Base-by-base conservation (phyloP, 2,888 invertebrate species). In the Drosophila dives region DNA sequence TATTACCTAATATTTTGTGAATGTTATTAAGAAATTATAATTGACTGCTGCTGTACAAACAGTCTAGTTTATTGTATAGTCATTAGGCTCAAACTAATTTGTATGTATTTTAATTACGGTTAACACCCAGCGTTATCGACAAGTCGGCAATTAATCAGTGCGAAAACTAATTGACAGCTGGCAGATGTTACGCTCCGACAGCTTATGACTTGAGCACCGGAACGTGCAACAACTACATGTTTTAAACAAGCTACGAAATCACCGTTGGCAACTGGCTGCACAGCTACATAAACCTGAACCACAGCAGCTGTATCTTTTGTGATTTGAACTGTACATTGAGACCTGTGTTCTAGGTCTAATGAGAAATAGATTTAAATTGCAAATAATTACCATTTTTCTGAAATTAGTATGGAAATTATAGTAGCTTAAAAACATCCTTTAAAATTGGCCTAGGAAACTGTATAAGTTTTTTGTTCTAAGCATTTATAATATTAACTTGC, bases 111-210 rank as follows among this genome's bases (percentile, higher is more conserved):
- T 64, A 62, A 75, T 61, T 69, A 63, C 63, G 60, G 65, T 58
- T 66, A 70, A 65, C 70, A 75, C 70, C 58, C 53, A 78, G 29
- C 38, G 51, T 66, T 77, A 78, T 78, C 71, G 65, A 78, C 51
- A 64, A 65, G 49, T 59, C 49, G 65, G 74, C 78, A 78, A 78
- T 77, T 78, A 77, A 77, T 77, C 75, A 77, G 77, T 78, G 70
- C 63, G 55, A 64, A 50, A 78, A 74, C 75, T 77, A 78, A 77
- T 77, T 77, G 74, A 77, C 79, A 77, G 75, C 65, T 78, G 75
- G 78, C 75, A 65, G 75, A 70, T 78, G 77, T 77, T 78, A 78
- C 77, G 77, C 65, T 77, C 78, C 54, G 78, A 78, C 78, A 77
- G 78, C 75, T 77, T 60, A 26, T 59, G 55, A 56, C 64, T 69